Evolutionary conservation across 2,113 vertebrate species (phyloP), one percentile per base, ranked within the genome.

Genomic region (Leptosomus discolor): DNA sequence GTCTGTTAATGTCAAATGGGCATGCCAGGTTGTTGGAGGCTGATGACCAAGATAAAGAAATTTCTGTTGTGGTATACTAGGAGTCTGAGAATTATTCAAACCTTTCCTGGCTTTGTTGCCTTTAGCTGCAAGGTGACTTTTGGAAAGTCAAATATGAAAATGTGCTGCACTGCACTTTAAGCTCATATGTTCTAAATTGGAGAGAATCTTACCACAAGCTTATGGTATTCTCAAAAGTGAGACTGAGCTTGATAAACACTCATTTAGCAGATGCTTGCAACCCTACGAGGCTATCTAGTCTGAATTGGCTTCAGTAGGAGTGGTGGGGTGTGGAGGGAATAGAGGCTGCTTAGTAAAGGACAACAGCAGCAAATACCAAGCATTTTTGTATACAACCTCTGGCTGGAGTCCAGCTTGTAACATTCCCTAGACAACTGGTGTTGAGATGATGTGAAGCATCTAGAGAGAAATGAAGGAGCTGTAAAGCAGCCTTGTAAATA

Each of bases 281-380:
- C 94, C 58, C 2, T 56, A 78, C 57, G 74, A 80, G 92, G 96
- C 56, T 76, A 88, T 85, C 89, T 94, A 48, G 73, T 95, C 83
- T 56, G 39, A 15, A 11, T 6, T 85, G 92, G 61, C 93, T 91
- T 89, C 81, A 36, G 85, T n/a, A 37, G 79, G 90, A 92, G 79
- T 56, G 37, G 27, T n/a, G 85, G 78, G 88, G 58, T 81, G 91
- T 82, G 82, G 64, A 71, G 76, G 92, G 67, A 92, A 90, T 60
- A 39, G 88, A 94, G 68, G 60, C 88, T 96, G 90, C 88, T 96
- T 86, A 92, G 67, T 37, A 90, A 80, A 91, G 96, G 85, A 77
- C 91, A 82, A 34, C 81, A 76, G 94, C 83, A 96, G 70, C 92
- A 90, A 93, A 97, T 98, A 48, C 92, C 96, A 69, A 70, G 68